Conservation (phyloP, 1,140 invertebrate genomes). For the Ctenoplectra terminalis region DNA sequence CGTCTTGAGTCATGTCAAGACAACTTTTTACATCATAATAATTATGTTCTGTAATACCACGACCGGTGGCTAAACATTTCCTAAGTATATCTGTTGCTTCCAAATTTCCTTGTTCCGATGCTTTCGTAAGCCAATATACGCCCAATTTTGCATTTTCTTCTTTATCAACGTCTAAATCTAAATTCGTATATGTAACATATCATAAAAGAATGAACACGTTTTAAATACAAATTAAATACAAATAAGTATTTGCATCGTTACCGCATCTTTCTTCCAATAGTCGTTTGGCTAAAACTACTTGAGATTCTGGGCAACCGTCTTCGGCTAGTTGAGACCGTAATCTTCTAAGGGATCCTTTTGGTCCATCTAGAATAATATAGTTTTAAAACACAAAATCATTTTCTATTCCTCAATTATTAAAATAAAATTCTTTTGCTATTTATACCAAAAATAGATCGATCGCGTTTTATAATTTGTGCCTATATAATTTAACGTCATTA, state of each 20-base stretch:
- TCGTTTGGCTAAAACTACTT: conserved; percentile 90
- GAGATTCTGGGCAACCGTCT: conserved; percentile 91
- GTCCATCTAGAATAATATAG: conserved; percentile 84
- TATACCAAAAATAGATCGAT: not conserved
- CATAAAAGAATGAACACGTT: not conserved
- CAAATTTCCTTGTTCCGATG: conserved; percentile 94
- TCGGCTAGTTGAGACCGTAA: conserved; percentile 89
- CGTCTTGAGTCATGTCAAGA: conserved; percentile 91
- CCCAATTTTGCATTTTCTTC: conserved; percentile 88
- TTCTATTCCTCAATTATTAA: not conserved
- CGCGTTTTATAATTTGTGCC: not conserved
- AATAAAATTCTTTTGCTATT: not conserved
- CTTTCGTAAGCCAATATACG: conserved; percentile 94
- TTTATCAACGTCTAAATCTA: conserved; percentile 84
- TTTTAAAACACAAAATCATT: not conserved
- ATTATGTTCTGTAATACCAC: conserved; percentile 91
- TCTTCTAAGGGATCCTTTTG: conserved; percentile 86
- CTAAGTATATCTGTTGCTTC: conserved; percentile 92
- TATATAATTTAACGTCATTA: not conserved
- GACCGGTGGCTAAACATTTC: conserved; percentile 90
- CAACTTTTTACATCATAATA: conserved; percentile 92
- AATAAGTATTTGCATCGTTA: conserved; percentile 72
- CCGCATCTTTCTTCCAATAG: conserved; percentile 88
- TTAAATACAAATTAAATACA: not conserved
- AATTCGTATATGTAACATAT: conserved; percentile 42